phyloP scores from a whole-genome alignment of 2,888 invertebrate genomes.

The Catonia carolina region DNA sequence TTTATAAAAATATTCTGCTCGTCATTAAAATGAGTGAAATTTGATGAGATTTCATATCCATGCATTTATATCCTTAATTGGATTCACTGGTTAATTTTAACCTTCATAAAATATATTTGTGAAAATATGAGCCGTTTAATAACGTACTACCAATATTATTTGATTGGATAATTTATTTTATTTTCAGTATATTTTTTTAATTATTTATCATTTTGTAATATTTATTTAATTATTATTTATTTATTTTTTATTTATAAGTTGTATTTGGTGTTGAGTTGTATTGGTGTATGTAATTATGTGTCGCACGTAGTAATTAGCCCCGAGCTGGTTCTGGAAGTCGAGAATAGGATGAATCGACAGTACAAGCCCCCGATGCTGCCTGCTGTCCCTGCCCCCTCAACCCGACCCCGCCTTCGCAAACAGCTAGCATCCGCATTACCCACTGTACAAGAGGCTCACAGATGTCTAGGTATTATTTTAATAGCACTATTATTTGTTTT shows the following conservation, averaged over 20 bases:
- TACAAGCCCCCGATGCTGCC: slow-evolving; percentile 66
- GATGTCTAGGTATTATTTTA: slow-evolving; percentile 52
- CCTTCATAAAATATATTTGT: too few relatives aligned
- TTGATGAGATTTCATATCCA: too few relatives aligned
- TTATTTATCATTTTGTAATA: slow-evolving; percentile 25
- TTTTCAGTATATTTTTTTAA: slow-evolving; percentile 25
- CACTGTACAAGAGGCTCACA: slow-evolving; percentile 61
- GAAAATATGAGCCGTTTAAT: too few relatives aligned
- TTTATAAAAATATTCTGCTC: too few relatives aligned
- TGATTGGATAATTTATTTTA: too few relatives aligned
- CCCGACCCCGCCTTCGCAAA: slow-evolving; percentile 29
- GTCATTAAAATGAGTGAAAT: too few relatives aligned
- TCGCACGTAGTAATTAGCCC: slow-evolving; percentile 70
- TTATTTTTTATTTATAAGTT: slow-evolving; percentile 28
- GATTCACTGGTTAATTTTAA: too few relatives aligned
- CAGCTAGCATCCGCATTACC: slow-evolving; percentile 43
- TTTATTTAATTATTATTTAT: slow-evolving; percentile 30
- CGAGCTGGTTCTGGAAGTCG: slow-evolving; percentile 82
- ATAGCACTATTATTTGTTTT: too few relatives aligned
- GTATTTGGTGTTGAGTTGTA: slow-evolving; percentile 17
- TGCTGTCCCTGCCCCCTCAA: slow-evolving; percentile 30
- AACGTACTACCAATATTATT: too few relatives aligned
- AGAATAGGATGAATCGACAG: slow-evolving; percentile 75
- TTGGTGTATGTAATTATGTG: slow-evolving; percentile 24
- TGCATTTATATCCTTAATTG: too few relatives aligned